Conservation (phyloP, 2,888 invertebrate species). For the Noctua pronuba region DNA sequence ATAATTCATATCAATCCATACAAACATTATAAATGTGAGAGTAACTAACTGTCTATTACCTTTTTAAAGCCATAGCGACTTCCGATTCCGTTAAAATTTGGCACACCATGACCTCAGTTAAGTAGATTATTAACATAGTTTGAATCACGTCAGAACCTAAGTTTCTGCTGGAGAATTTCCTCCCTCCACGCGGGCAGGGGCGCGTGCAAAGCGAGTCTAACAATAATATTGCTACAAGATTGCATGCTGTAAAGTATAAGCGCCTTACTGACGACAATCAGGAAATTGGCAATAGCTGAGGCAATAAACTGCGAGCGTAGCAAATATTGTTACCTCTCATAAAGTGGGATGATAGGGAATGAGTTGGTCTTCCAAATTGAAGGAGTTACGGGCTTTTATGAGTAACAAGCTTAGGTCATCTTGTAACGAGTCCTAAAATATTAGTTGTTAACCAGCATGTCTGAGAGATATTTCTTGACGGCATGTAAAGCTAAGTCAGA, state of each 20-base stretch:
- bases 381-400: not conserved
- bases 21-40: not conserved
- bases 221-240: constrained; percentile 19
- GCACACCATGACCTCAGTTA: not conserved
- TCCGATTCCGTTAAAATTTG: not conserved
- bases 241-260: not conserved
- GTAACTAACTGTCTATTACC: not conserved
- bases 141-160: not conserved
- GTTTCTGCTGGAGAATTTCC: not conserved
- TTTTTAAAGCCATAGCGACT: not conserved
- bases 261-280: constrained; percentile 23
- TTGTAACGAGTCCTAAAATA: not conserved
- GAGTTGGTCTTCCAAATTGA: constrained; percentile 18
- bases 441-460: no score
- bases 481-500: no score
- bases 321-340: constrained; percentile 44
- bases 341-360: constrained; percentile 26
- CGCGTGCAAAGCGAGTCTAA: not conserved
- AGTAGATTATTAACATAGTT: not conserved
- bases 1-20: constrained; percentile 5
- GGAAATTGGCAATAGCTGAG: constrained; percentile 39
- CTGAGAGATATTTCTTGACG: no score
- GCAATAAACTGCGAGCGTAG: constrained; percentile 35
- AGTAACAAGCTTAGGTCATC: constrained; percentile 7
- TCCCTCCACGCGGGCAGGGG: not conserved